Percentiles rank a stretch among this genome's conserved stretches.
phyloP scores from a whole-genome alignment of 2,113 vertebrate species.

The Mesitornis unicolor region DNA sequence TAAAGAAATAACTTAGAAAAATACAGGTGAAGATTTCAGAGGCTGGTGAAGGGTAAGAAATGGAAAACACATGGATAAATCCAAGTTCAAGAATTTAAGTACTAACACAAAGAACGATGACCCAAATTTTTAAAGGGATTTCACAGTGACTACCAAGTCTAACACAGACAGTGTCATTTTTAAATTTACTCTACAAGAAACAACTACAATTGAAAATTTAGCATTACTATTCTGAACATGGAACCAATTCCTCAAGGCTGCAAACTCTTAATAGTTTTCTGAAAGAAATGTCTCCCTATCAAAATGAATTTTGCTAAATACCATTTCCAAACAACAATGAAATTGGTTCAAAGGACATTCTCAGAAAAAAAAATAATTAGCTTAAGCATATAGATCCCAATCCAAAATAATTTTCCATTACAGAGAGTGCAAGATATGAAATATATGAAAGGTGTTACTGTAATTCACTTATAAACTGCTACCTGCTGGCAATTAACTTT shows the following conservation, averaged over 20 bases:
- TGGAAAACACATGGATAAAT: background rate
- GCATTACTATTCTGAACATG: background rate
- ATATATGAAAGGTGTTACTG: background rate
- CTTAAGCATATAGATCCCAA: background rate
- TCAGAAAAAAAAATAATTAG: background rate
- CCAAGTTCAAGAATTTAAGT: background rate
- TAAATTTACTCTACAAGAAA: background rate
- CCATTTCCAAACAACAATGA: background rate
- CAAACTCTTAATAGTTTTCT: background rate
- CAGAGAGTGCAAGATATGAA: background rate
- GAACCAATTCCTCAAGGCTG: background rate
- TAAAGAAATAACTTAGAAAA: background rate
- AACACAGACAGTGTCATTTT: background rate
- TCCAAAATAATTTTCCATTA: background rate
- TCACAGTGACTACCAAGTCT: background rate
- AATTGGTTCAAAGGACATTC: background rate
- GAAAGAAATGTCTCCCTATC: background rate
- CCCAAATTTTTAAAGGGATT: background rate
- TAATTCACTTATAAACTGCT: background rate
- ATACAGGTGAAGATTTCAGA: background rate
- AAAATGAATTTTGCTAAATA: background rate
- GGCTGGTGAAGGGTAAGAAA: background rate
- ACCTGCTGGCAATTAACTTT: background rate
- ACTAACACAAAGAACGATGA: background rate
- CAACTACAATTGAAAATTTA: background rate